These are phyloP conservation scores for Rhodinocichla rosea DNA, from an alignment of 2,113 vertebrate genomes.

Conservation along the genomic window DNA sequence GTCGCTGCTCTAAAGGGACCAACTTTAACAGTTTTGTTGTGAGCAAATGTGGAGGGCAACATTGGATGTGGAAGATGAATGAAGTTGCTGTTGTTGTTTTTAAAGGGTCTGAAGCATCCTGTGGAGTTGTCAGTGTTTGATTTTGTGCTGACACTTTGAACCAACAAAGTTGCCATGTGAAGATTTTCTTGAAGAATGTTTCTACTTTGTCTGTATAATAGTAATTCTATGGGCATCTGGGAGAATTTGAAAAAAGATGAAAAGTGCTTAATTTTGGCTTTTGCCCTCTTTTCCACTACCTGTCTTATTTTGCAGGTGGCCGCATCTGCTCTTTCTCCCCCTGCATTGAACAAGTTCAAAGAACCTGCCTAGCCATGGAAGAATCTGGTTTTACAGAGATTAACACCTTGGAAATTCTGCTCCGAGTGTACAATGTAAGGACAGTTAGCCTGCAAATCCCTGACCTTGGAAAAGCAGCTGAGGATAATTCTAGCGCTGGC, in stretches of 20 bases:
- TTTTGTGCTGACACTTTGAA: background rate
- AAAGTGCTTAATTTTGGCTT: background rate
- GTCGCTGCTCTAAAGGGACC: background rate
- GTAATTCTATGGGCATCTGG: background rate
- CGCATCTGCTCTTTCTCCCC: slow-evolving; percentile 96
- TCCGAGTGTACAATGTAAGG: slow-evolving; percentile 84
- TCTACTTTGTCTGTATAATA: background rate
- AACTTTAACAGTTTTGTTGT: background rate
- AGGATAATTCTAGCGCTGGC: background rate
- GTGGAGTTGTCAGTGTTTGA: background rate
- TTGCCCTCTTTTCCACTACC: background rate
- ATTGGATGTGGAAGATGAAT: background rate
- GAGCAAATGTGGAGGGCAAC: background rate
- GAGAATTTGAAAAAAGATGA: background rate
- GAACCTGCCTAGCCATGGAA: slow-evolving; percentile 83
- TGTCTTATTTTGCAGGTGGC: slow-evolving; percentile 78
- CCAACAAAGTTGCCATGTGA: background rate
- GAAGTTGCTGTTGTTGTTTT: background rate
- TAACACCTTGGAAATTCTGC: slow-evolving; percentile 91
- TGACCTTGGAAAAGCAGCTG: slow-evolving; percentile 80
- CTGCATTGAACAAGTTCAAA: slow-evolving; percentile 96
- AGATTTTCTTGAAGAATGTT: background rate
- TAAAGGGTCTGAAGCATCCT: background rate
- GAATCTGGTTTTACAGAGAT: slow-evolving; percentile 86
- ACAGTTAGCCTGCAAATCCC: slow-evolving; percentile 83